Evolutionary conservation across 2,113 vertebrate species (phyloP), one percentile per base, ranked within the genome.

Genomic region (Ailuropoda melanoleuca): DNA sequence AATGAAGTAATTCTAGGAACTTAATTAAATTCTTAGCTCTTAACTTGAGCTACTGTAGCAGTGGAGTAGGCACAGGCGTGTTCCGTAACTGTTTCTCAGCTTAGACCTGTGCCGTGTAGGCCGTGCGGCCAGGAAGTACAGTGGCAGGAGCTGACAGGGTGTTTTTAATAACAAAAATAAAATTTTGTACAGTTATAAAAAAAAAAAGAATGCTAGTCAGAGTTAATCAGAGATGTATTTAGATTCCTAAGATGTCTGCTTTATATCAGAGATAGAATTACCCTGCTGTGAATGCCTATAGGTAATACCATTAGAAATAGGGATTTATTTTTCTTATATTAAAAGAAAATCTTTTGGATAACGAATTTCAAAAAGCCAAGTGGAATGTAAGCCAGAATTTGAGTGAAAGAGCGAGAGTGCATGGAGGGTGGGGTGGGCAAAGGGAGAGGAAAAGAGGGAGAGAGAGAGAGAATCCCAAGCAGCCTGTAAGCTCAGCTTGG

Each of bases 271-370:
- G 31, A 48, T 17, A 86, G 31, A 91, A 39, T 75, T 80, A 37
- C 46, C 93, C 26, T 77, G 48, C 39, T 72, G 3, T 66, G 72
- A 95, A 34, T 95, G 17, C 17, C 26, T 95, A 0, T 39, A 95
- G 21, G 2, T 53, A 84, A 24, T 90, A 83, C 34, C 58, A 60
- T 81, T 68, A 88, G 43, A 95, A 81, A 91, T 21, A 87, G 43
- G 31, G n/a, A 56, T 89, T 72, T 19, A 85, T 58, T 95, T 95
- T 90, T 93, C 68, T 88, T 95, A 39, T 8, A 78, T 95, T 92
- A 43, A 60, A 97, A 86, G 46, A 62, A 68, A 48, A 68, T 37
- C 17, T 96, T 77, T 75, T 85, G 29, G 56, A 56, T 68, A 64
- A 70, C 75, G 1, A 39, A 66, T 95, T 91, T 66, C 2, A 31